phyloP scores from a whole-genome alignment of 2,888 invertebrate genomes.

The Sylvicola cinctus region DNA sequence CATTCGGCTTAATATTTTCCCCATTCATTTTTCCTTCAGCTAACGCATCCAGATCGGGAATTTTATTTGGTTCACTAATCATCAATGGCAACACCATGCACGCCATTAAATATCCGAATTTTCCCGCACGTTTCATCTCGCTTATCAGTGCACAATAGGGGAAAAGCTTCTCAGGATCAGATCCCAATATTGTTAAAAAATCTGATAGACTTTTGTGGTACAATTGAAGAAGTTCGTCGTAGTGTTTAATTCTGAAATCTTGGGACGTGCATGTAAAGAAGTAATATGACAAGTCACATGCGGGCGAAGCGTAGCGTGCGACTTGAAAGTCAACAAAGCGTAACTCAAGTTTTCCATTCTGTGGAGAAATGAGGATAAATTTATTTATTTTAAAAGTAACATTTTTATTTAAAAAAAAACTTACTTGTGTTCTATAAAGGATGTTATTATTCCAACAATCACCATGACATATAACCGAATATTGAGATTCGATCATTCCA shows the following conservation, averaged over 20 bases:
- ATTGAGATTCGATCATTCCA: conserved; percentile 12
- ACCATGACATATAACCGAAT: conserved; percentile 18
- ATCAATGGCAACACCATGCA: conserved; percentile 18
- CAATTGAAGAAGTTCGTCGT: conserved; percentile 13
- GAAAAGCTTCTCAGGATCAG: conserved; percentile 4
- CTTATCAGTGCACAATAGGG: conserved; percentile 13
- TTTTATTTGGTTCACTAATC: too few species aligned
- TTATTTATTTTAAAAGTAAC: background rate
- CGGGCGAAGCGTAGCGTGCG: conserved; percentile 17
- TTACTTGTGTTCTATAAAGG: conserved; percentile 13
- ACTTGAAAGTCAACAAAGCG: conserved; percentile 20
- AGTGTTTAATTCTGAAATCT: conserved; percentile 15
- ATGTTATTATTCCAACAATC: conserved; percentile 22
- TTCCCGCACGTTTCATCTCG: conserved; percentile 14
- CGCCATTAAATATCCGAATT: conserved; percentile 16
- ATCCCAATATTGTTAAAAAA: conserved; percentile 9
- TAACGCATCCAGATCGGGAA: too few species aligned
- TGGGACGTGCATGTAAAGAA: conserved; percentile 17
- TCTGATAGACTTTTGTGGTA: conserved; percentile 13
- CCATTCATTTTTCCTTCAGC: too few species aligned
- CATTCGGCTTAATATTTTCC: too few species aligned
- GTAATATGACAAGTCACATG: conserved; percentile 17
- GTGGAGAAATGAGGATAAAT: too few species aligned
- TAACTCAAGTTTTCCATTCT: conserved; percentile 10
- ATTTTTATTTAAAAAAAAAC: too few species aligned